A percentile compares a stretch with the other conserved stretches of the same genome.
Conservation (phyloP, 2,888 invertebrate species). For the Lochmaea crataegi region DNA sequence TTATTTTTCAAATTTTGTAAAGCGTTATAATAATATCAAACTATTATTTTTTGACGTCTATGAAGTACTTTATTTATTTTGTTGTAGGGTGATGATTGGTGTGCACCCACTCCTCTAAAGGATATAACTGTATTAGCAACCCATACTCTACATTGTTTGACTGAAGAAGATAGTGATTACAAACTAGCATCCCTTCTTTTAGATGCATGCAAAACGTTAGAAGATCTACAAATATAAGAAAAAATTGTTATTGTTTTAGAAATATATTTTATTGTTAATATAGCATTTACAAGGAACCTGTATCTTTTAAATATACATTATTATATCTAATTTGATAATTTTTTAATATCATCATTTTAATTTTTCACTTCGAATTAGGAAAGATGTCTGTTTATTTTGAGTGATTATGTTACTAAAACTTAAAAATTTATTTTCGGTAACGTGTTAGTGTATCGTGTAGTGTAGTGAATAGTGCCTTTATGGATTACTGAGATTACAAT, state of each 20-base stretch:
- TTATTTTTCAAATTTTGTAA: no score
- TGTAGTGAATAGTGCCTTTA: no score
- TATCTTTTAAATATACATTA: conserved; percentile 8
- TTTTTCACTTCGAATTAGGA: no score
- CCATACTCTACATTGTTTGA: conserved; percentile 63
- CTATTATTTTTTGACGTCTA: no score
- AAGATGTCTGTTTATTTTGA: no score
- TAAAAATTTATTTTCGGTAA: no score
- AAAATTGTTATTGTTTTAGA: not conserved
- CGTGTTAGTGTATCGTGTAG: no score
- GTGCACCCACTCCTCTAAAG: conserved; percentile 58
- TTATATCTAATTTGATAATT: not conserved
- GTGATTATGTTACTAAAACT: no score
- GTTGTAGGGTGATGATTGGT: conserved; percentile 61
- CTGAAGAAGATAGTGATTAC: conserved; percentile 61
- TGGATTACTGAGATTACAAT: no score
- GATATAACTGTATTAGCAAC: conserved; percentile 63
- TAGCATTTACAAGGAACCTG: conserved; percentile 8
- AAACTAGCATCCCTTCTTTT: conserved; percentile 66
- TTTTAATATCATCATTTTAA: no score
- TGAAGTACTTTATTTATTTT: conserved; percentile 35
- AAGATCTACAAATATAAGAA: conserved; percentile 39
- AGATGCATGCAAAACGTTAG: conserved; percentile 65
- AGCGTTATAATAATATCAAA: no score
- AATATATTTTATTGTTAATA: conserved; percentile 10